Conservation (phyloP, 2,113 vertebrate species). For the Phrynosoma platyrhinos region DNA sequence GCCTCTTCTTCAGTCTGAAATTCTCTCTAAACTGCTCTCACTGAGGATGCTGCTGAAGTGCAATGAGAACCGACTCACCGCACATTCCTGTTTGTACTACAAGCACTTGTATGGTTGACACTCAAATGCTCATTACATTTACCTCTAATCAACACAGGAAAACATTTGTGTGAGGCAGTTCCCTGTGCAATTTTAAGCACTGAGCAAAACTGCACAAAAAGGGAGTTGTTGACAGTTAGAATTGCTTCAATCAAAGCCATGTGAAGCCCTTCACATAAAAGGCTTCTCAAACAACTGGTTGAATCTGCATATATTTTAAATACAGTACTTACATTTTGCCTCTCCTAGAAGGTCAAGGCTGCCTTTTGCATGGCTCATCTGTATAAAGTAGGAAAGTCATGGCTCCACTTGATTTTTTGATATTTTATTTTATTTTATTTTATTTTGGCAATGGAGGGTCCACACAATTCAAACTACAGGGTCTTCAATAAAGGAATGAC, state of each 20-base stretch:
- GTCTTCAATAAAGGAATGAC: neutral
- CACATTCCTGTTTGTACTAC: too few relatives aligned
- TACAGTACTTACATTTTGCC: neutral
- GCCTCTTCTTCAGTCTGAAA: neutral
- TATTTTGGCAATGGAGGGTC: neutral
- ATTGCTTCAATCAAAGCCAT: neutral
- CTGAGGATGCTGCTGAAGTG: neutral
- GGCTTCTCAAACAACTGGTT: neutral
- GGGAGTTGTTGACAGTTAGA: neutral
- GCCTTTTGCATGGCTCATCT: neutral
- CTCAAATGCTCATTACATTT: neutral
- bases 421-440: too few relatives aligned
- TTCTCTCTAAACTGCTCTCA: neutral
- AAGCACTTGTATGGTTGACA: neutral
- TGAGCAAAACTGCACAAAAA: neutral
- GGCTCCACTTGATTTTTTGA: too few relatives aligned
- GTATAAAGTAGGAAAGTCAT: neutral
- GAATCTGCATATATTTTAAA: neutral
- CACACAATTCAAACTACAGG: neutral
- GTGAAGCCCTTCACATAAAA: neutral
- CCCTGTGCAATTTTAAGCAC: neutral
- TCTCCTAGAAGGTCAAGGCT: neutral
- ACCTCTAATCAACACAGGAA: neutral
- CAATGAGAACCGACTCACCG: neutral
- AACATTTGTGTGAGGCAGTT: neutral